Percentiles rank a stretch among this genome's conserved stretches.
Evolutionary conservation across 2,888 invertebrate species (phyloP).

Genomic region (Galerucella nymphaeae): DNA sequence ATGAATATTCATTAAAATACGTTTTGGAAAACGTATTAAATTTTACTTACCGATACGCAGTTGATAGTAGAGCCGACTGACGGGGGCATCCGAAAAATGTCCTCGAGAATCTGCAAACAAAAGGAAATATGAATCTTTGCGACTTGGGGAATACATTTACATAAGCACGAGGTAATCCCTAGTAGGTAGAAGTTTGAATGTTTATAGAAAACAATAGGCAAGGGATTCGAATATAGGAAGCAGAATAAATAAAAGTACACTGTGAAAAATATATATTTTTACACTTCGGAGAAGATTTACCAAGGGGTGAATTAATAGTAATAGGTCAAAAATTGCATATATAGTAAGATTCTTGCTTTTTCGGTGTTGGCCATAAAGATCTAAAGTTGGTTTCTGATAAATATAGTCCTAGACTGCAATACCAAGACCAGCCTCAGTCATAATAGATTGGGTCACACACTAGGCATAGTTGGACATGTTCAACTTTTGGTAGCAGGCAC

Average conservation of each 20-base stretch:
- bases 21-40: slow-evolving; percentile 1
- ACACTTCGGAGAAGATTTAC: too few species aligned
- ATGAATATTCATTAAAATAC: too few species aligned
- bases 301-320: too few species aligned
- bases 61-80: slow-evolving; percentile 15
- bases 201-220: slow-evolving; percentile 42
- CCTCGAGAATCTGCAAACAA: slow-evolving; percentile 39
- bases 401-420: too few species aligned
- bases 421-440: too few species aligned
- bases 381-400: too few species aligned
- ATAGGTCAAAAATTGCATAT: too few species aligned
- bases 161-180: slow-evolving; percentile 45
- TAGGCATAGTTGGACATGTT: too few species aligned
- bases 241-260: slow-evolving; percentile 9
- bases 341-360: too few species aligned
- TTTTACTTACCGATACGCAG: slow-evolving; percentile 30
- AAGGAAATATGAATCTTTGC: slow-evolving; percentile 41
- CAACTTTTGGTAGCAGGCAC: too few species aligned
- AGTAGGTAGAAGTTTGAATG: slow-evolving; percentile 41
- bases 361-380: too few species aligned
- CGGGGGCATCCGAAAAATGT: slow-evolving; percentile 33
- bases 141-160: slow-evolving; percentile 41
- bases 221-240: slow-evolving; percentile 26
- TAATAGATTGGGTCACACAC: too few species aligned
- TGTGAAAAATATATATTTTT: background rate